Evolutionary conservation across 2,888 invertebrate genomes (phyloP).

Genomic region (Thysanoteuthis rhombus): DNA sequence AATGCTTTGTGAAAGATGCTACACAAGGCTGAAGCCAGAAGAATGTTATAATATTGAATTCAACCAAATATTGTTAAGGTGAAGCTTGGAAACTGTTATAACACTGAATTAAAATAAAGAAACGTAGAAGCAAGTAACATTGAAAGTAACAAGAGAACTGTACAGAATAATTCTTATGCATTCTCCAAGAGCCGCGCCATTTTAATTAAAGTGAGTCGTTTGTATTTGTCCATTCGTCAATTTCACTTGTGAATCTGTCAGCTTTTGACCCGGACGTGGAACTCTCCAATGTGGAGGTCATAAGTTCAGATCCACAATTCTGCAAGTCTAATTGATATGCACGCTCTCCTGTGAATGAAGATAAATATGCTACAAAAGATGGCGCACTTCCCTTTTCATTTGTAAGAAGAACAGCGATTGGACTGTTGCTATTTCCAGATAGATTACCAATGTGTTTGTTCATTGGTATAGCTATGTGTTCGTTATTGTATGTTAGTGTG

Average conservation of each 20-base stretch:
- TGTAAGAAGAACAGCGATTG: not conserved
- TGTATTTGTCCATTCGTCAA: not conserved
- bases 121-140: not conserved
- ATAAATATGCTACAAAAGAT: not conserved
- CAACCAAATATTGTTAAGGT: not conserved
- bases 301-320: not conserved
- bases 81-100: not conserved
- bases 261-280: not conserved
- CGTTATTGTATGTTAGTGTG: not conserved
- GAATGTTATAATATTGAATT: not conserved
- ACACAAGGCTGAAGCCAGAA: not conserved
- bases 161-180: not conserved
- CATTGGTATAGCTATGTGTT: not conserved
- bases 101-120: not conserved
- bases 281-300: not conserved
- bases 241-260: not conserved
- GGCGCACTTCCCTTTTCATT: not conserved
- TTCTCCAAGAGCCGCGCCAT: not conserved
- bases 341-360: constrained; percentile 12
- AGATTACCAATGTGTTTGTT: not conserved
- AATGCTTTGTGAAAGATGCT: not conserved
- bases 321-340: not conserved
- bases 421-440: not conserved
- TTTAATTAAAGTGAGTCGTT: not conserved
- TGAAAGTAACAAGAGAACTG: not conserved